Evolutionary conservation across 1,140 invertebrate genomes (phyloP).

Genomic region (Dendroctonus ponderosae): DNA sequence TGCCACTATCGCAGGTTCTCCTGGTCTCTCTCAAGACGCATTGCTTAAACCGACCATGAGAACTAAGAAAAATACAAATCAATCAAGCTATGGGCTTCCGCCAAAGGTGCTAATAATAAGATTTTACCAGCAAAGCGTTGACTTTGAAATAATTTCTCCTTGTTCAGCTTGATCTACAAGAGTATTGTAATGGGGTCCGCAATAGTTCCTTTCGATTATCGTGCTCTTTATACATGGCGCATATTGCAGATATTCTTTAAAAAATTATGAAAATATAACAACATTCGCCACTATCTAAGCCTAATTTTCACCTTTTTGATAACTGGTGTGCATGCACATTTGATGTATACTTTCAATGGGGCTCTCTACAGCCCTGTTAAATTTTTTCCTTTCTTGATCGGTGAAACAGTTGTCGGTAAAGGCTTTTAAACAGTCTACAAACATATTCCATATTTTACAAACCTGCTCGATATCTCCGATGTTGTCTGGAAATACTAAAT

Average conservation of each 20-base stretch:
- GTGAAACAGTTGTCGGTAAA: slow-evolving; percentile 62
- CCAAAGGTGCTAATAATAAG: not conserved
- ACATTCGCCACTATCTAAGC: not conserved
- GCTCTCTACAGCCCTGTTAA: slow-evolving; percentile 59
- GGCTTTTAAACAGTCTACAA: slow-evolving; percentile 58
- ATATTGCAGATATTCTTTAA: slow-evolving; percentile 59
- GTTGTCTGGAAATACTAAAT: slow-evolving; percentile 61
- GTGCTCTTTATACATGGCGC: slow-evolving; percentile 61
- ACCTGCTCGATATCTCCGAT: slow-evolving; percentile 59
- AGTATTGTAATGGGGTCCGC: slow-evolving; percentile 58
- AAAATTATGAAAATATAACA: not conserved
- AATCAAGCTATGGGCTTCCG: not conserved
- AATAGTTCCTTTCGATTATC: slow-evolving; percentile 57
- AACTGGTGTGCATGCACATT: slow-evolving; percentile 58
- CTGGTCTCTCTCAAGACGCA: slow-evolving; percentile 58
- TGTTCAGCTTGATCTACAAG: slow-evolving; percentile 59
- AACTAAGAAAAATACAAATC: slow-evolving; percentile 47
- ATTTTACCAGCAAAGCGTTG: slow-evolving; percentile 60
- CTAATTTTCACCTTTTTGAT: slow-evolving; percentile 55
- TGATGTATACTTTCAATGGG: slow-evolving; percentile 61
- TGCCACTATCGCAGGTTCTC: slow-evolving; percentile 54
- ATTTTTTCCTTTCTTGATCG: slow-evolving; percentile 55
- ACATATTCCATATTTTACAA: slow-evolving; percentile 60
- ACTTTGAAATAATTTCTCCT: slow-evolving; percentile 55
- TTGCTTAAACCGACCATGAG: slow-evolving; percentile 59